Conservation (phyloP, 2,113 vertebrate species). For the Eublepharis macularius region DNA sequence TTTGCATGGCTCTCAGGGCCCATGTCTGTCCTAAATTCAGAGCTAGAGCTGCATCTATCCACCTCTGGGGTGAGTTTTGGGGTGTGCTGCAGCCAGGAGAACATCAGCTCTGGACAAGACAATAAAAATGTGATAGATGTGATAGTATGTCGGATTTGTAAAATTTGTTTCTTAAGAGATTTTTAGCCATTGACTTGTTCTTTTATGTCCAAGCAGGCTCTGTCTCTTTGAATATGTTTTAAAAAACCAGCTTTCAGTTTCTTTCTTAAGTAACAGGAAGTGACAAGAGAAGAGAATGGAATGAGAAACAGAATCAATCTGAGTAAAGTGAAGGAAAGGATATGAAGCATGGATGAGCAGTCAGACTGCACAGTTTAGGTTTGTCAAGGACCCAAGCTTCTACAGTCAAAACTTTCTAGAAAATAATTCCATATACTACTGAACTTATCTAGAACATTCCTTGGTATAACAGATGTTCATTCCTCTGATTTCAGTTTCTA, state of each 20-base stretch:
- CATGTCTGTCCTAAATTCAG: no score
- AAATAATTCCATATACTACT: background rate
- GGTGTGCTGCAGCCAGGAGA: no score
- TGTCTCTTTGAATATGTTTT: background rate
- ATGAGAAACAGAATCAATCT: background rate
- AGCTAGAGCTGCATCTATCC: no score
- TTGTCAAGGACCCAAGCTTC: background rate
- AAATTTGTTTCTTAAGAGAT: background rate
- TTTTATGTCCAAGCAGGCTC: background rate
- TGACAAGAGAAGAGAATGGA: background rate
- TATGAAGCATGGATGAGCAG: background rate
- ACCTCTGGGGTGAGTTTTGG: no score
- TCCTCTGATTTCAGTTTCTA: background rate
- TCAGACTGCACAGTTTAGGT: background rate
- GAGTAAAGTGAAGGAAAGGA: background rate
- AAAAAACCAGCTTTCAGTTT: background rate
- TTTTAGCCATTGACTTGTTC: background rate
- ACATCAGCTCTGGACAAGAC: no score
- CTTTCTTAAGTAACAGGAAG: background rate
- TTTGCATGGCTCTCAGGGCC: no score
- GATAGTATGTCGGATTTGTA: background rate
- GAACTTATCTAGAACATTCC: background rate
- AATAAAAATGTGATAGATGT: background rate
- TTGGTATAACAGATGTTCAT: background rate
- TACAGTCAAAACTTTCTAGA: background rate